These are phyloP conservation scores for Catalaphyllia jardinei DNA, from an alignment of 64 coral and sea anemone species.

Conservation along the genomic window DNA sequence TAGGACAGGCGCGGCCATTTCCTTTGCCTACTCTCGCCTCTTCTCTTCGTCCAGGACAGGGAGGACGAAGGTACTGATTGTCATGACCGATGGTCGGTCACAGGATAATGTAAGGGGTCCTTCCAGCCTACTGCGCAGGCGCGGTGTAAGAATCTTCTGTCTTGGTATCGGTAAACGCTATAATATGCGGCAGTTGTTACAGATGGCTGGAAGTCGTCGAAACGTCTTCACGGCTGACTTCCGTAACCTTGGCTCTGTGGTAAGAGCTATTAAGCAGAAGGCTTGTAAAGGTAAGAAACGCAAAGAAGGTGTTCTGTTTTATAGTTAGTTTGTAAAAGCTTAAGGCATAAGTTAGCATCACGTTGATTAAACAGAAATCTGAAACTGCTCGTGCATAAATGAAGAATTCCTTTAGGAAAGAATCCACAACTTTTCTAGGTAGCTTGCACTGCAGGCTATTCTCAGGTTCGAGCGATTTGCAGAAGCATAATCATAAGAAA, in stretches of 20 bases:
- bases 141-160: slow-evolving; percentile 62
- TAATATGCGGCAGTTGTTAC: slow-evolving; percentile 42
- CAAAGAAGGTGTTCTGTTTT: no score
- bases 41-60: slow-evolving; percentile 28
- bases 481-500: no score
- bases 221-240: slow-evolving; percentile 69
- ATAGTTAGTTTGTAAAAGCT: not conserved
- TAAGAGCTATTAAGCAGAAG: slow-evolving; percentile 69
- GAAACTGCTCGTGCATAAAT: no score
- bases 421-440: no score
- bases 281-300: slow-evolving; percentile 44
- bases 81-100: slow-evolving; percentile 79
- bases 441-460: no score
- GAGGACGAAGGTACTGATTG: slow-evolving; percentile 37
- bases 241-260: slow-evolving; percentile 52
- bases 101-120: slow-evolving; percentile 59
- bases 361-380: no score
- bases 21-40: not conserved
- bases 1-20: slow-evolving; percentile 55
- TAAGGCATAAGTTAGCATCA: not conserved
- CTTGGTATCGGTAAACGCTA: slow-evolving; percentile 70
- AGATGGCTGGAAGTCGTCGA: slow-evolving; percentile 59
- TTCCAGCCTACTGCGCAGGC: slow-evolving; percentile 6
- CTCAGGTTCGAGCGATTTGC: no score
- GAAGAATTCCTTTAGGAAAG: no score